A percentile compares a stretch with the other conserved stretches of the same genome.
phyloP scores from a whole-genome alignment of 2,888 invertebrate species.

The Tinea semifulvella region DNA sequence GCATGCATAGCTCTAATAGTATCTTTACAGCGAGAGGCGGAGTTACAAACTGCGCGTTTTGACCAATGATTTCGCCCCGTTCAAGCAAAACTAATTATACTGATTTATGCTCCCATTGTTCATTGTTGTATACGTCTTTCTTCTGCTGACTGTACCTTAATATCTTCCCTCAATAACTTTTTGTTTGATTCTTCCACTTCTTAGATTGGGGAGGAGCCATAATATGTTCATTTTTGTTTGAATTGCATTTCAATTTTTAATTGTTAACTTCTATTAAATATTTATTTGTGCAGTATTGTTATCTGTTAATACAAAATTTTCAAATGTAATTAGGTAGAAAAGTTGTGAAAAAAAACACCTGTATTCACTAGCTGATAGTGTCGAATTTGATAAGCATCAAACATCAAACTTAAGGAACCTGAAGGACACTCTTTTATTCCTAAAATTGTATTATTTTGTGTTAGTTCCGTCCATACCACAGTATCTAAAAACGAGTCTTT shows the following conservation, averaged over 20 bases:
- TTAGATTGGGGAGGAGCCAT: background rate
- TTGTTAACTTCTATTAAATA: too few species aligned
- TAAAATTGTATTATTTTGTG: too few species aligned
- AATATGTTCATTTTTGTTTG: background rate
- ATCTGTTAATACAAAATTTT: too few species aligned
- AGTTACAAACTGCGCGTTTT: slow-evolving; percentile 61
- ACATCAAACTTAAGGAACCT: too few species aligned
- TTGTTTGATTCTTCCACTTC: slow-evolving; percentile 6
- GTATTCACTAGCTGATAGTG: too few species aligned
- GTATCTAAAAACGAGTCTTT: too few species aligned
- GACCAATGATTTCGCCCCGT: slow-evolving; percentile 73
- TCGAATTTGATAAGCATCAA: too few species aligned
- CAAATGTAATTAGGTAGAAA: too few species aligned
- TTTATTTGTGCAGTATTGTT: too few species aligned
- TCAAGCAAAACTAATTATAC: slow-evolving; percentile 86
- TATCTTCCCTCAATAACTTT: slow-evolving; percentile 22
- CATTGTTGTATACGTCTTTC: slow-evolving; percentile 76
- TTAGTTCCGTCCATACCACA: too few species aligned
- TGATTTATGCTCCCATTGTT: slow-evolving; percentile 94
- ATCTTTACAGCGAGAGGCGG: slow-evolving; percentile 60
- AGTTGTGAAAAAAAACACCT: too few species aligned
- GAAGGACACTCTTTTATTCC: too few species aligned
- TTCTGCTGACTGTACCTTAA: slow-evolving; percentile 46
- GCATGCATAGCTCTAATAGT: slow-evolving; percentile 44
- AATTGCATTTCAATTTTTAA: background rate